Evolutionary conservation across 2,113 vertebrate species (phyloP), one percentile per base, ranked within the genome.

Genomic region (Hippoglossus stenolepis): DNA sequence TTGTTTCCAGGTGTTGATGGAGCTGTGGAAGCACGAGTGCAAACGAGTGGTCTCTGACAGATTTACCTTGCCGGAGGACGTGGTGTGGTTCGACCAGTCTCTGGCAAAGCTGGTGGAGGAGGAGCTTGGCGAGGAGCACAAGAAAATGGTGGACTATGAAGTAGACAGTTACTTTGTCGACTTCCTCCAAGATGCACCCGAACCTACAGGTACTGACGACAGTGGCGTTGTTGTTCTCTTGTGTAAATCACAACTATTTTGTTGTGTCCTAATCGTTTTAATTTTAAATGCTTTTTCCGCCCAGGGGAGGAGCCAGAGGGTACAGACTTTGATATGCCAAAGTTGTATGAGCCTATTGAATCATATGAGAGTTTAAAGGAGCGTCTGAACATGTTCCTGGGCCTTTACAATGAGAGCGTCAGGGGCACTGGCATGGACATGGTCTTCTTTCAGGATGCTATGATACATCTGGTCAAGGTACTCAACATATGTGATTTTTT

Each of bases 401-500:
- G 91, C 81, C 85, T 89, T 24, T 97, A 96, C 72, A 98, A 98
- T 17, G 97, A 97, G 72, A 97, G 86, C 26, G 71, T 97, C 65
- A 95, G 96, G 10, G 97, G 97, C 6, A 86, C 94, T 17, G 95
- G 94, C 64, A 96, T 97, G 96, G 97, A 99, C 79, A 90, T 98
- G 95, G 97, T 99, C 54, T 99, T 98, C 90, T 99, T 99, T 75
- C 91, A 89, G 24, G 97, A 99, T 80, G 96, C 98, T 2, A 97
- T 99, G 96, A 88, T 94, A 79, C 97, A 99, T 87, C 92, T 99
- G 84, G 90, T 98, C 71, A 99, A 98, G 97, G 98, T 99, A 95
- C 11, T 12, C 12, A 43, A 43, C 40, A 43, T 38, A 10, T 38
- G 35, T 38, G 35, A 38, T 13, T 12, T 13, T 12, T 13, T 12